Evolutionary conservation across 2,888 invertebrate genomes (phyloP), one percentile per base, ranked within the genome.

Genomic region (Endomychus coccineus): DNA sequence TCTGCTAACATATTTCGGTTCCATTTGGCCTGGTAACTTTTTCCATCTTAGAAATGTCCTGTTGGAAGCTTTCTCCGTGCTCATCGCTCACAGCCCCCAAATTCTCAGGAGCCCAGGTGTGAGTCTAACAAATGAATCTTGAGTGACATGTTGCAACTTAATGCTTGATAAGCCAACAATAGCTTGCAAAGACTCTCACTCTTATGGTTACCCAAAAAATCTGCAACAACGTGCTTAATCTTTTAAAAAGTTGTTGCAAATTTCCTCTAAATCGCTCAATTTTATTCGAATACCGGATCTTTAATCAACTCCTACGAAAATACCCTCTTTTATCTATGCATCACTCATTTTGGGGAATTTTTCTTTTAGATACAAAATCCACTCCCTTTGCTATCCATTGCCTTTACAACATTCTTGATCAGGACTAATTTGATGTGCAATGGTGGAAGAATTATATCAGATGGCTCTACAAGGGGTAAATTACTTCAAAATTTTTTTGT

Each of bases 31-130:
- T 58, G 56, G 39, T 59, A 58, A 6, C 51, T 49, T 21, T 43
- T 49, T 44, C 58, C 57, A 40, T 58, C 52, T 13, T 14, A 17
- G 14, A 13, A 33, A 58, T 52, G 37, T 61, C 55, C 40, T 57
- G 58, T 34, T 59, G 56, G 39, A 58, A 59, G 25, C 57, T 39
- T 43, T 57, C 54, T 22, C 55, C 51, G 19, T 59, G 57, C 34
- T 58, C 54, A 34, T 55, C 56, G 36, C 49, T 51, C 7, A 47
- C 44, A 27, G 35, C 48, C 28, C 48, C 51, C 14, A 52, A 40
- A 36, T 56, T 59, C 45, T 53, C 46, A 19, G 53, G 55, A 49
- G 13, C 11, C 24, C 16, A 22, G 14, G 19, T 22, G 17, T 7
- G 29, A 29, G 29, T 25, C 27, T 25, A 25, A 25, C n/a, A 47